A percentile compares a stretch with the other conserved stretches of the same genome.
These are phyloP conservation scores for Graptemys geographica DNA, from an alignment of 2,797 vertebrate genomes.

Conservation along the genomic window DNA sequence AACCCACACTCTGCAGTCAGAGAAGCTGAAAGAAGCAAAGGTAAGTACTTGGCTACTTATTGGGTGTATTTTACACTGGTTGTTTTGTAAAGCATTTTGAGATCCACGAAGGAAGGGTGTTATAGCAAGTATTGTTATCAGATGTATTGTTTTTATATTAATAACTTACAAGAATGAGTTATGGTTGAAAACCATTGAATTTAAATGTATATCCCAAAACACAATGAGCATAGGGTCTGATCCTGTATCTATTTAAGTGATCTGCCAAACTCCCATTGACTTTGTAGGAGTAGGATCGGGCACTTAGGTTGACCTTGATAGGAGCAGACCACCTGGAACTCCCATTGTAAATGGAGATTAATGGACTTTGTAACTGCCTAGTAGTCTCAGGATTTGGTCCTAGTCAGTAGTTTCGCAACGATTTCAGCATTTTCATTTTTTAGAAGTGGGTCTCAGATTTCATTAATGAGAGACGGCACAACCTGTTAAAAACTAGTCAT, in stretches of 20 bases:
- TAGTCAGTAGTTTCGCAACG: not conserved
- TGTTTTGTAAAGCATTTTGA: not conserved
- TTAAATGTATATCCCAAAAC: not conserved
- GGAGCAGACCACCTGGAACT: not conserved
- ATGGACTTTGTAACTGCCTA: not conserved
- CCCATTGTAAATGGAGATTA: not conserved
- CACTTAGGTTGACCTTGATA: not conserved
- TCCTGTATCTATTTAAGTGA: not conserved
- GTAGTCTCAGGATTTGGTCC: rapidly evolving
- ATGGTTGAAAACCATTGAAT: not conserved
- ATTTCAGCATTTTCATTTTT: not conserved
- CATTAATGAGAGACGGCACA: not conserved
- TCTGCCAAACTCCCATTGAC: not conserved
- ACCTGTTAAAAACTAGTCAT: not conserved
- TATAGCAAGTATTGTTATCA: not conserved
- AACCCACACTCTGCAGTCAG: conserved; percentile 28
- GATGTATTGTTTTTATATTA: rapidly evolving
- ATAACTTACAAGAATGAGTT: not conserved
- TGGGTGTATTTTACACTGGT: not conserved
- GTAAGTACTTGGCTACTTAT: conserved; percentile 3
- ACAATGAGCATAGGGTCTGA: not conserved
- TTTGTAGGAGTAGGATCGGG: not conserved
- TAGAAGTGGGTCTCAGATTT: rapidly evolving
- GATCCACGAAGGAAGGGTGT: rapidly evolving
- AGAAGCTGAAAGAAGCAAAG: conserved; percentile 2